These are phyloP conservation scores for Toxostoma redivivum DNA, from an alignment of 2,113 vertebrate species.

Conservation along the genomic window DNA sequence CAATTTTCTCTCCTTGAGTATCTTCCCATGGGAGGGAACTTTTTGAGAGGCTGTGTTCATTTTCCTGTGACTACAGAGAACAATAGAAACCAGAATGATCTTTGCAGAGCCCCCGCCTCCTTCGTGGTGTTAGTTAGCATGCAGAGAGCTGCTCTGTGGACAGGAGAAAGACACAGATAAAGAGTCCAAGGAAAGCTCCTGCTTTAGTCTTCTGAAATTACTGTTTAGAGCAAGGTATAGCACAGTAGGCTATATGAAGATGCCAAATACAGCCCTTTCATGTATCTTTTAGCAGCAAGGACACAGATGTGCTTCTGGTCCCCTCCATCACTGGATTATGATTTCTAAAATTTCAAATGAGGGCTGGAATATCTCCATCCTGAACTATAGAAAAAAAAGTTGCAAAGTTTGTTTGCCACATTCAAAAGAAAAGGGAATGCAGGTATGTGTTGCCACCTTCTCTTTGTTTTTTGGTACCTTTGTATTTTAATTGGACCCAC, in stretches of 20 bases:
- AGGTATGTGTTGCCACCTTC: background rate
- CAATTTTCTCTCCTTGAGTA: conserved; percentile 65
- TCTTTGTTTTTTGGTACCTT: background rate
- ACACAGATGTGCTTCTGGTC: background rate
- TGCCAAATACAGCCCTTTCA: background rate
- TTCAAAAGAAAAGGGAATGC: background rate
- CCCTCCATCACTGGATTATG: background rate
- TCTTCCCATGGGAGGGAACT: conserved; percentile 55
- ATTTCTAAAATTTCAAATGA: background rate
- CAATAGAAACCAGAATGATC: conserved; percentile 48
- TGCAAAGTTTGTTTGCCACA: background rate
- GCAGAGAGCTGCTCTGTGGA: conserved; percentile 12
- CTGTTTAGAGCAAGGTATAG: background rate
- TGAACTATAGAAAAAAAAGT: background rate
- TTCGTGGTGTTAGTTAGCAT: background rate
- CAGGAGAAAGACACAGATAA: background rate
- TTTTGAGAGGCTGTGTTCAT: conserved; percentile 60
- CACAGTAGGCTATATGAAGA: background rate
- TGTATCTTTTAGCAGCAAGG: background rate
- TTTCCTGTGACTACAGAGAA: conserved; percentile 33
- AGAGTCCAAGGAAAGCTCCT: background rate
- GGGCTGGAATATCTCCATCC: background rate
- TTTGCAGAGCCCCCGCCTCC: background rate
- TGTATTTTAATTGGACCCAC: background rate
- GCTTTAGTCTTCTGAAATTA: background rate